phyloP scores from a whole-genome alignment of 2,888 invertebrate genomes.

The Asteroscopus sphinx region DNA sequence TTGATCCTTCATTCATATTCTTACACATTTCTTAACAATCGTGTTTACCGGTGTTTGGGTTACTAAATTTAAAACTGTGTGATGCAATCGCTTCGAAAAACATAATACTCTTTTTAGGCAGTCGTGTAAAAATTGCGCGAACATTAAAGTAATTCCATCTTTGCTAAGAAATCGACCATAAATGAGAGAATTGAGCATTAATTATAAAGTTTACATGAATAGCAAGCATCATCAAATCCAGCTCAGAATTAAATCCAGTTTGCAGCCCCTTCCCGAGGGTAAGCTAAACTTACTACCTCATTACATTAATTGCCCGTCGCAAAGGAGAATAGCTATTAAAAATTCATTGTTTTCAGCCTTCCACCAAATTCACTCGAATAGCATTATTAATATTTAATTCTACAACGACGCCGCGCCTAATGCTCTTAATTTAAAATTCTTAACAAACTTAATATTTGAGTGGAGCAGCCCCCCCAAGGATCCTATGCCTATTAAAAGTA shows the following conservation, averaged over 20 bases:
- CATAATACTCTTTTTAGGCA: too few relatives aligned
- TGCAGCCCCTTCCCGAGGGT: conserved; percentile 60
- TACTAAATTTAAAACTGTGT: neutral
- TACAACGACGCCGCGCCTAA: conserved; percentile 81
- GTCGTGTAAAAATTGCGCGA: too few relatives aligned
- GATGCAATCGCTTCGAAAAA: neutral
- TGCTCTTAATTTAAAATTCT: conserved; percentile 87
- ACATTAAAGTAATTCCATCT: conserved; percentile 18
- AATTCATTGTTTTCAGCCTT: conserved; percentile 82
- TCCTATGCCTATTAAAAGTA: conserved; percentile 69
- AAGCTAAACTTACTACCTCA: conserved; percentile 78
- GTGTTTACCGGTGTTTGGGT: too few relatives aligned
- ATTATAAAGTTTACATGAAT: conserved; percentile 50
- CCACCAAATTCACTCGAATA: conserved; percentile 76
- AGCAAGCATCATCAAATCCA: conserved; percentile 61
- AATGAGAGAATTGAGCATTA: conserved; percentile 47
- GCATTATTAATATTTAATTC: conserved; percentile 87
- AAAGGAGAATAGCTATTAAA: conserved; percentile 85
- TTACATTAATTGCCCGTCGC: conserved; percentile 82
- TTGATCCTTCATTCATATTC: too few relatives aligned
- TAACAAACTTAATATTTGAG: conserved; percentile 87
- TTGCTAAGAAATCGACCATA: conserved; percentile 22
- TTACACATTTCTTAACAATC: too few relatives aligned
- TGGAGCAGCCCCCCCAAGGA: conserved; percentile 74
- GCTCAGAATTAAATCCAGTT: conserved; percentile 69